Percentiles rank a stretch among this genome's conserved stretches.
Evolutionary conservation across 2,797 vertebrate species (phyloP).

Genomic region (Okamejei kenojei): DNA sequence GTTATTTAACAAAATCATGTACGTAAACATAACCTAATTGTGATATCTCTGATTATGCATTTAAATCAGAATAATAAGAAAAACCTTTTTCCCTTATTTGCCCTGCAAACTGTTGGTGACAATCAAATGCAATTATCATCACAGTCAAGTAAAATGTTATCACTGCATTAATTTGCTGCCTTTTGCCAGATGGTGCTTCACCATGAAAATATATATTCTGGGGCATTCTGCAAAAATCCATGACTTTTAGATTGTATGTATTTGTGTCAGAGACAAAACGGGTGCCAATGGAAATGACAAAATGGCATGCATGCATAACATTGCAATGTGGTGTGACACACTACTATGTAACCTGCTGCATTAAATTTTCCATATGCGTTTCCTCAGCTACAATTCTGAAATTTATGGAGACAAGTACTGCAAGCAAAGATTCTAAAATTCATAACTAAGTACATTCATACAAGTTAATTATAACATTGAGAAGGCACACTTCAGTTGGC

Average conservation of each 20-base stretch:
- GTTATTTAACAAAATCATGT: constrained; percentile 10
- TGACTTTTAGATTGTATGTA: background rate
- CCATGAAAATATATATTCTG: background rate
- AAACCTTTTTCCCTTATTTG: background rate
- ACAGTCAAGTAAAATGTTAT: background rate
- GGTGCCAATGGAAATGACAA: background rate
- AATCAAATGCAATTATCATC: background rate
- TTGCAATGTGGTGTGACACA: background rate
- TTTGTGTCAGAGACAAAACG: background rate
- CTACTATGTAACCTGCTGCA: background rate
- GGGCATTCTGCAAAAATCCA: background rate
- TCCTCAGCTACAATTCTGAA: background rate
- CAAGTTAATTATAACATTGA: background rate
- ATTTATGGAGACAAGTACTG: background rate
- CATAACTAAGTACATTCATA: background rate
- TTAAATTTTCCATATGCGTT: background rate
- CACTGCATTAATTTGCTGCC: background rate
- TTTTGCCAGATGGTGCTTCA: background rate
- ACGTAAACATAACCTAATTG: background rate
- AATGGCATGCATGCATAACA: background rate
- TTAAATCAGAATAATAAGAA: constrained; percentile 22
- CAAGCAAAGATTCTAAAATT: background rate
- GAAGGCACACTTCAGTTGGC: background rate
- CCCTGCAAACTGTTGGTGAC: constrained; percentile 7
- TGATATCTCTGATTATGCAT: background rate